Conservation (phyloP, 2,888 invertebrate species). For the Ichneumoninae sp. region DNA sequence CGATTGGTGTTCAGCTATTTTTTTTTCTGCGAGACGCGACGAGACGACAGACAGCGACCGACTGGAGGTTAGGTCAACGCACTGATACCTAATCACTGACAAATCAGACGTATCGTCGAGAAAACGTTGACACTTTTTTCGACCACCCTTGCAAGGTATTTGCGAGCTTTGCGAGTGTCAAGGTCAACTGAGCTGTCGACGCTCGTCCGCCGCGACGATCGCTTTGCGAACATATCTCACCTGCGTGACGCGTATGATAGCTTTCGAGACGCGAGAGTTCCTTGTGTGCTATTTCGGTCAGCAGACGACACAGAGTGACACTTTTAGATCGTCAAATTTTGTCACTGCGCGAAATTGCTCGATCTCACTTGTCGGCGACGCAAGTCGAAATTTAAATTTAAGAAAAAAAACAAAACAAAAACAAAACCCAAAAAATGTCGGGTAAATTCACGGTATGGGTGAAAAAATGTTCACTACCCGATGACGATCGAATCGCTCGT, state of each 20-base stretch:
- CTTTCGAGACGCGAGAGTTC: constrained; percentile 11
- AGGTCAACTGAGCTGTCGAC: not conserved
- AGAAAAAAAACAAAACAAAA: too few relatives aligned
- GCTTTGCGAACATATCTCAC: not conserved
- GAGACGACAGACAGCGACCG: not conserved
- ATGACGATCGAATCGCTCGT: not conserved
- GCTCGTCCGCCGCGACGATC: not conserved
- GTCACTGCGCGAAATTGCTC: too few relatives aligned
- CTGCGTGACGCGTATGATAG: constrained; percentile 2
- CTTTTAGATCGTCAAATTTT: constrained; percentile 27
- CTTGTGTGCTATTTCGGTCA: constrained; percentile 56
- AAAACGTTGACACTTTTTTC: not conserved
- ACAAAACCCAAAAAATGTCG: too few relatives aligned
- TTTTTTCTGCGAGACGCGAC: not conserved
- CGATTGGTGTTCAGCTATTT: not conserved
- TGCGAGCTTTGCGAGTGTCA: not conserved
- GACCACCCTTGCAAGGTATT: not conserved
- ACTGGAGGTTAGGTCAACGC: not conserved
- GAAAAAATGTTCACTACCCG: not conserved
- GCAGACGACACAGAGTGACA: constrained; percentile 41
- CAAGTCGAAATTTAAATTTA: too few relatives aligned
- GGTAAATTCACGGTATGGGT: not conserved
- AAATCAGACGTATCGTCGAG: not conserved
- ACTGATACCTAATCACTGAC: not conserved
- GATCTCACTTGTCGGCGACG: too few relatives aligned